phyloP scores from a whole-genome alignment of 1,140 invertebrate genomes.

The Tetramorium alpestre region DNA sequence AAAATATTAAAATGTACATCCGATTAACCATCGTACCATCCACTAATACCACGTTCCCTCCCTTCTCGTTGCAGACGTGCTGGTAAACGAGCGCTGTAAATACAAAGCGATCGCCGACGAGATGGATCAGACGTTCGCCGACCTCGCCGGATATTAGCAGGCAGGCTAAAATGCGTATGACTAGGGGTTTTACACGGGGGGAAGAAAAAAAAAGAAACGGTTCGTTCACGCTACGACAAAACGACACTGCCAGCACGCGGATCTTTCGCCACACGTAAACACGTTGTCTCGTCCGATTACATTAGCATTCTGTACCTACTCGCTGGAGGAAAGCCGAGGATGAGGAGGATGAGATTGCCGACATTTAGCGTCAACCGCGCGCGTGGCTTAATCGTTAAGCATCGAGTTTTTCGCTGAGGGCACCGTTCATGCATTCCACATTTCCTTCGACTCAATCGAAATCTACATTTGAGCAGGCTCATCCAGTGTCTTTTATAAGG shows the following conservation, averaged over 20 bases:
- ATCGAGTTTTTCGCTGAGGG: constrained; percentile 7
- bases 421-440: background rate
- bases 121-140: constrained; percentile 98
- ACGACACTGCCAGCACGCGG: constrained; percentile 73
- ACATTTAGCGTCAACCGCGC: constrained; percentile 25
- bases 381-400: background rate
- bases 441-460: background rate
- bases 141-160: constrained; percentile 94
- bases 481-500: constrained; percentile 20
- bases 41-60: constrained; percentile 71
- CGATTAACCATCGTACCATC: constrained; percentile 64
- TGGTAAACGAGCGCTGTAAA: constrained; percentile 98
- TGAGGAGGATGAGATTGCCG: background rate
- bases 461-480: constrained; percentile 1
- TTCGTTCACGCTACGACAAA: constrained; percentile 66
- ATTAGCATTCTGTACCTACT: constrained; percentile 35
- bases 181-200: constrained; percentile 30
- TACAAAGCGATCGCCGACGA: constrained; percentile 99
- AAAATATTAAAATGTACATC: constrained; percentile 35
- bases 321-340: constrained; percentile 11
- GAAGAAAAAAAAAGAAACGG: constrained; percentile 28
- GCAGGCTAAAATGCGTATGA: constrained; percentile 48
- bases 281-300: constrained; percentile 49
- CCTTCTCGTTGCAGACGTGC: constrained; percentile 93
- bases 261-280: constrained; percentile 63